Conservation (phyloP, 2,797 vertebrate genomes). For the Mergus octosetaceus region DNA sequence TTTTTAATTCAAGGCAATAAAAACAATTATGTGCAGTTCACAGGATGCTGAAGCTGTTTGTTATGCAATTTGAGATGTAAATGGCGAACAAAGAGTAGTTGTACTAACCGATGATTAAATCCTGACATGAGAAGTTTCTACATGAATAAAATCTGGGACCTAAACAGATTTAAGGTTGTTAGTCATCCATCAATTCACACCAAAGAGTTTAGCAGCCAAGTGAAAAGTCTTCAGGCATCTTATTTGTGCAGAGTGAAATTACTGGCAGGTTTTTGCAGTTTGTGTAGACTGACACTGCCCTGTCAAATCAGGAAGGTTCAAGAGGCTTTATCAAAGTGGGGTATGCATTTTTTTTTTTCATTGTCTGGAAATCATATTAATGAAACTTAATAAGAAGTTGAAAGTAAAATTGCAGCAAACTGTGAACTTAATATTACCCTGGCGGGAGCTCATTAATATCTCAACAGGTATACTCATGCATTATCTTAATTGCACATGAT, state of each 20-base stretch:
- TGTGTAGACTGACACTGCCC: background rate
- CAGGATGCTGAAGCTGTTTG: background rate
- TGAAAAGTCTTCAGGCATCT: background rate
- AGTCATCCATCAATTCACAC: background rate
- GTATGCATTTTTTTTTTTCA: background rate
- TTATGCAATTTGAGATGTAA: conserved; percentile 17
- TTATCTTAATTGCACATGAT: conserved; percentile 71
- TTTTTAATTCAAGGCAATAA: background rate
- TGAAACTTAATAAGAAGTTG: conserved; percentile 68
- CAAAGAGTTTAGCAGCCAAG: background rate
- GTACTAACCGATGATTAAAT: background rate
- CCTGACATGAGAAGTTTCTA: background rate
- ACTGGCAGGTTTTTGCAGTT: background rate
- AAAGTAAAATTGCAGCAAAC: conserved; percentile 64
- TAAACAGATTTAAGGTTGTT: background rate
- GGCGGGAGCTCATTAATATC: conserved; percentile 78
- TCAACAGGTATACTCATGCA: conserved; percentile 65
- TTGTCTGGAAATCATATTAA: conserved; percentile 53
- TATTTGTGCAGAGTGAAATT: background rate
- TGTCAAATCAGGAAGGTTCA: background rate
- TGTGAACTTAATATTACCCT: conserved; percentile 70
- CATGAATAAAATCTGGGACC: background rate
- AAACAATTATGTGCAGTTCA: background rate
- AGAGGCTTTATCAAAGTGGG: conserved; percentile 12
- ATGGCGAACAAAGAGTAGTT: background rate